A percentile compares a stretch with the other conserved stretches of the same genome.
Conservation (phyloP, 2,113 vertebrate species). For the Eclectus roratus region DNA sequence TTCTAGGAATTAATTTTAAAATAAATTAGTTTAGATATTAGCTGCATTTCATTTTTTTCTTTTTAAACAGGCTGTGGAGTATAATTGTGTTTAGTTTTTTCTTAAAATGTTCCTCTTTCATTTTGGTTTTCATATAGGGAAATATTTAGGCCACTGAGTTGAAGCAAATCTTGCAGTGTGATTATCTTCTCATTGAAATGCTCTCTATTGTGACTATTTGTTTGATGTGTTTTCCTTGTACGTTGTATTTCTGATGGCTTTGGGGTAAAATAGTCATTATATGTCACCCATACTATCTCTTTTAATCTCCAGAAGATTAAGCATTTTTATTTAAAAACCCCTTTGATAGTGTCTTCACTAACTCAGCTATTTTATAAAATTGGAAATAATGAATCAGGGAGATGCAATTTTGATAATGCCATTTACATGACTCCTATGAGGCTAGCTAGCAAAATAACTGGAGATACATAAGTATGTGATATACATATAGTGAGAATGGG, state of each 20-base stretch:
- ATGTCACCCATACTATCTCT: slow-evolving; percentile 38
- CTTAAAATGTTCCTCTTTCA: not conserved
- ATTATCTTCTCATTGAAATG: slow-evolving; percentile 51
- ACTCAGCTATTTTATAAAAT: slow-evolving; percentile 42
- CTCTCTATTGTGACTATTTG: slow-evolving; percentile 61
- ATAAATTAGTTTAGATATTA: not conserved
- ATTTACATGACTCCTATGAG: slow-evolving; percentile 30
- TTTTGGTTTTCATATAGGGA: slow-evolving; percentile 1
- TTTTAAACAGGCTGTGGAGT: not conserved
- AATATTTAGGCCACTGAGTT: slow-evolving; percentile 15
- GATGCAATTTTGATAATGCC: slow-evolving; percentile 53
- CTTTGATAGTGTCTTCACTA: slow-evolving; percentile 64
- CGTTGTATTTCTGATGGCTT: slow-evolving; percentile 34
- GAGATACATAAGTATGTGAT: slow-evolving; percentile 10
- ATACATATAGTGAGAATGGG: slow-evolving; percentile 17
- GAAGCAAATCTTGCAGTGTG: slow-evolving; percentile 16
- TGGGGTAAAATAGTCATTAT: slow-evolving; percentile 38
- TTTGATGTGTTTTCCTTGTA: slow-evolving; percentile 57
- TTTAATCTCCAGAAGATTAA: slow-evolving; percentile 69
- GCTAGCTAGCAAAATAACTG: slow-evolving; percentile 9
- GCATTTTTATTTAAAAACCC: slow-evolving; percentile 55
- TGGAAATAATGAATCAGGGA: slow-evolving; percentile 55
- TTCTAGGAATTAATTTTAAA: slow-evolving; percentile 34
- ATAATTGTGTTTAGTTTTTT: not conserved
- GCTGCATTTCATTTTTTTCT: not conserved